These are phyloP conservation scores for Electrona antarctica DNA, from an alignment of 2,113 vertebrate species.

Conservation along the genomic window DNA sequence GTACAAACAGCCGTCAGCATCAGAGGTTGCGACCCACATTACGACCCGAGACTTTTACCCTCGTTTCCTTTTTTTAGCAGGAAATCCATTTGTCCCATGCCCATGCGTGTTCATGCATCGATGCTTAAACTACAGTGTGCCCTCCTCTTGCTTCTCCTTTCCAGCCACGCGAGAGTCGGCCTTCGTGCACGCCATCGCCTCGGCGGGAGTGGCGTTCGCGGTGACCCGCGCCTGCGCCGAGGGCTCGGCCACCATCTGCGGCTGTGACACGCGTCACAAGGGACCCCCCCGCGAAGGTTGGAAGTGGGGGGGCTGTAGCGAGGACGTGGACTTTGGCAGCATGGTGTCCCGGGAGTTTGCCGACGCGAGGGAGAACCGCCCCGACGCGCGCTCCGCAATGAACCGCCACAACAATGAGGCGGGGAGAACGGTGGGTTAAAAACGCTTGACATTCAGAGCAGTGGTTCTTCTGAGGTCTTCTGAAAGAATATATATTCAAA, in stretches of 20 bases:
- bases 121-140: not conserved
- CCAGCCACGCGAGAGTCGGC: constrained; percentile 95
- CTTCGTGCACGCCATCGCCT: constrained; percentile 96
- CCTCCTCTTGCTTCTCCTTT: constrained; percentile 40
- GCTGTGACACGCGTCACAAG: constrained; percentile 92
- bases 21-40: not conserved
- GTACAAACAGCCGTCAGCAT: not conserved
- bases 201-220: constrained; percentile 92
- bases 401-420: constrained; percentile 98
- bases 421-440: constrained; percentile 85
- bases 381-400: constrained; percentile 95
- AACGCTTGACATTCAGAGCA: no score
- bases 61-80: not conserved
- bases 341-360: constrained; percentile 98
- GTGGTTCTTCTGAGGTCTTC: no score
- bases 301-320: constrained; percentile 99
- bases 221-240: constrained; percentile 94
- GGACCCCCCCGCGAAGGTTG: constrained; percentile 92
- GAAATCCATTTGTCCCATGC: not conserved
- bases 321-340: constrained; percentile 94
- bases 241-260: constrained; percentile 91
- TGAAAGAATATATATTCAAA: no score
- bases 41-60: no score
- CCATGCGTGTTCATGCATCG: not conserved
- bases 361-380: constrained; percentile 93